Base-by-base conservation (phyloP, 1,140 invertebrate species). In the Tetragonula clypearis region DNA sequence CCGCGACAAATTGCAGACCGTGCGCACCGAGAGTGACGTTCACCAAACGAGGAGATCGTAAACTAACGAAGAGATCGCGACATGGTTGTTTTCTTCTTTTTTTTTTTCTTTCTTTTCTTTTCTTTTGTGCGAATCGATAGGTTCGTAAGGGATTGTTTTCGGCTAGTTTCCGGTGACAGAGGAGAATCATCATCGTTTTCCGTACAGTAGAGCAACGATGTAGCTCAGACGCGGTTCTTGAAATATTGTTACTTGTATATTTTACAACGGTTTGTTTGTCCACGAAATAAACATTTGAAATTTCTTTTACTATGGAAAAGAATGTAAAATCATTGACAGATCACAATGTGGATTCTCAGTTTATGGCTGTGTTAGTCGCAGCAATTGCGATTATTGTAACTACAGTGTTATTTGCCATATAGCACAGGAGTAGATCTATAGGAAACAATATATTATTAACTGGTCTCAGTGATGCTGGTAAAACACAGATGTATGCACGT, bases 401-500 rank as follows among this genome's bases (percentile, higher is more conserved):
- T n/a, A 88, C 88, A 96, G 95, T 96, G 87, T 88, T 96, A 85
- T 95, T 96, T 94, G 94, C 95, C 92, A 92, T 96, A 90, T 96
- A 96, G 94, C 95, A 95, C 72, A 94, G 94, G 60, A 95, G 95
- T 41, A 95, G 94, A 60, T 95, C 95, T 83, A 91, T 95, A 60
- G 95, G 96, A 21, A 94, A 95, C n/a, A 96, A 95, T 87, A 95
- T 99, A 72, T 93, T 98, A 60, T 90, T 99, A 23, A 96, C 97
- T n/a, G 98, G 98, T 14, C 94, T 98, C 0, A 97, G 97, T 90
- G 97, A 98, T 91, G 96, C 97, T 86, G 98, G 98, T 19, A 99
- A 99, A 95, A 99, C 98, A 19, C 93, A 98, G 23, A 93, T 99
- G 58, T 98, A 97, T 94, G 96, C 97, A 71, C 95, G 97, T 90